Base-by-base conservation (phyloP, 2,797 vertebrate species). In the Bucorvus abyssinicus region DNA sequence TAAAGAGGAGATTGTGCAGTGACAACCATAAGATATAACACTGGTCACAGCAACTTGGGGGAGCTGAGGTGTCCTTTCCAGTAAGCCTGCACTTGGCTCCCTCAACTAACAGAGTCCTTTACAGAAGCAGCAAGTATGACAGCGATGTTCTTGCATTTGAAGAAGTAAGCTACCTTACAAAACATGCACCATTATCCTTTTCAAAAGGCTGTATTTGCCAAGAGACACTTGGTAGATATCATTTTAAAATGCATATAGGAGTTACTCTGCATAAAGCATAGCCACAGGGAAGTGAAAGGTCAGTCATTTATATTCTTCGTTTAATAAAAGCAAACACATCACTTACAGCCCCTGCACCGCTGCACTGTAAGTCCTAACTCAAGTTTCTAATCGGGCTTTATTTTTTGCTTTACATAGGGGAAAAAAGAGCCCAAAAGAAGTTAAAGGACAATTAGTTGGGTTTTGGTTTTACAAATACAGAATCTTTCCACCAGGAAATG, bases 1-100 rank as follows among this genome's bases (percentile, higher is more conserved):
- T 21, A 44, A 61, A 52, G 36, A 89, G 23, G 8, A 84, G 14
- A 60, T 4, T 13, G 10, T 0, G 0, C 9, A 49, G n/a, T n/a
- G 59, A 40, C 13, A 47, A 22, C n/a, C 64, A 26, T 18, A 40
- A 77, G 30, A 38, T 32, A 18, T 29, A 71, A 44, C 19, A 17
- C 8, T n/a, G 73, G 6, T 19, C 55, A 50, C 16, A 1, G 1
- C 32, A 63, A 21, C 63, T 0, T 50, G 8, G 5, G 44, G 13
- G 47, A 82, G 55, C 18, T 30, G 53, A 68, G 14, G 16, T 26
- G 53, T 57, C 36, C n/a, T 42, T 68, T 45, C 23, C 23, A 5
- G 6, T 22, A 65, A 47, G 34, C 14, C 69, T 77, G 10, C 2
- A 5, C 9, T 19, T 42, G 19, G 38, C 38, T 57, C 32, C 69